Evolutionary conservation across 2,888 invertebrate species (phyloP), one percentile per base, ranked within the genome.

Genomic region (Lepidochitona cinerea): DNA sequence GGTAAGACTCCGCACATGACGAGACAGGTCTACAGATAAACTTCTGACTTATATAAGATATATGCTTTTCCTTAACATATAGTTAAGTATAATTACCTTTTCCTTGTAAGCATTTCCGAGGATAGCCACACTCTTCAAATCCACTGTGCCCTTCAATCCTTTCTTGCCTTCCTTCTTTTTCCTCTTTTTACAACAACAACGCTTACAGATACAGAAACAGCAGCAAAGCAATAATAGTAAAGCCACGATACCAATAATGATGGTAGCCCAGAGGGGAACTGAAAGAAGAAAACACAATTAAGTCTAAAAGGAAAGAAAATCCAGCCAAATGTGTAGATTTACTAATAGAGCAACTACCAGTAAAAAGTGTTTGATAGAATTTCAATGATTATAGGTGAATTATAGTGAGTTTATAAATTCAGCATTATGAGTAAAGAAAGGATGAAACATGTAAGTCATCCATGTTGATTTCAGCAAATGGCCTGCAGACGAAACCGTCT

Each of bases 61-160:
- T n/a, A n/a, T n/a, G n/a, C n/a, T n/a, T n/a, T n/a, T n/a, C n/a
- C n/a, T n/a, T n/a, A n/a, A n/a, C n/a, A n/a, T n/a, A n/a, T n/a
- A n/a, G n/a, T n/a, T n/a, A n/a, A n/a, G n/a, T n/a, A n/a, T n/a
- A n/a, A n/a, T 49, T 49, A 97, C 98, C 95, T 98, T 98, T 93
- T 98, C 98, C 92, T 98, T 98, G 93, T 97, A 97, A 77, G 97
- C 96, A 87, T 97, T 96, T 88, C 98, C 97, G 84, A 99, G 93
- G 74, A 98, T 93, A 91, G 98, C 97, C 89, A 98, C 97, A 91
- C 97, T 96, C 93, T 98, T 97, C 89, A 98, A 93, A 92, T 98
- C 98, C 86, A 98, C 97, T 35, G 88, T 87, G 35, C 89, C 89
- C 74, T 90, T 88, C 53, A 87, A 83, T 6, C 88, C 88, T 91